These are phyloP conservation scores for Myotis vivesi DNA, from an alignment of 2,797 vertebrate genomes.

Conservation along the genomic window DNA sequence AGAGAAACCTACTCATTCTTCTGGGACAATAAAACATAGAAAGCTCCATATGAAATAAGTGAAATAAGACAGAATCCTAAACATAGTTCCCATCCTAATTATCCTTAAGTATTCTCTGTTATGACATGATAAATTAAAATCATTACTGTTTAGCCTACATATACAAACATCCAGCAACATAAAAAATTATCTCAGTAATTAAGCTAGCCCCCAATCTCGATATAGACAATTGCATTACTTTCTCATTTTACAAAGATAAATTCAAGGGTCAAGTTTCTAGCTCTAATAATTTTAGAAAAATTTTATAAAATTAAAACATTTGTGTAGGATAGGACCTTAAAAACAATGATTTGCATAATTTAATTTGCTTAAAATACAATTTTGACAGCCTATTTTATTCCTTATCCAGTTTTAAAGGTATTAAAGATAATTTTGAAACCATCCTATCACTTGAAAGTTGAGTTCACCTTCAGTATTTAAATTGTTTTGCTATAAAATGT, in stretches of 20 bases:
- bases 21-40: slow-evolving; percentile 46
- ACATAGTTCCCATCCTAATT: background rate
- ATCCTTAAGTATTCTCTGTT: background rate
- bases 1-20: background rate
- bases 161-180: background rate
- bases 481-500: background rate
- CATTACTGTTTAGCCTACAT: background rate
- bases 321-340: background rate
- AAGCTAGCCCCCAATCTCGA: background rate
- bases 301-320: slow-evolving; percentile 5
- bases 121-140: background rate
- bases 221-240: background rate
- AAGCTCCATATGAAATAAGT: background rate
- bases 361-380: slow-evolving; percentile 3
- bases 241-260: slow-evolving; percentile 36
- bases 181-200: background rate
- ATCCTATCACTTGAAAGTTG: background rate
- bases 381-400: background rate
- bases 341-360: background rate
- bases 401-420: background rate
- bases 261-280: background rate
- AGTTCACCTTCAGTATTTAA: background rate
- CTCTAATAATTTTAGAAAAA: background rate
- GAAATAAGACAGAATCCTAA: slow-evolving; percentile 4
- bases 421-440: background rate